Conservation (phyloP, 2,888 invertebrate genomes). For the Drosophila atroscutellata region DNA sequence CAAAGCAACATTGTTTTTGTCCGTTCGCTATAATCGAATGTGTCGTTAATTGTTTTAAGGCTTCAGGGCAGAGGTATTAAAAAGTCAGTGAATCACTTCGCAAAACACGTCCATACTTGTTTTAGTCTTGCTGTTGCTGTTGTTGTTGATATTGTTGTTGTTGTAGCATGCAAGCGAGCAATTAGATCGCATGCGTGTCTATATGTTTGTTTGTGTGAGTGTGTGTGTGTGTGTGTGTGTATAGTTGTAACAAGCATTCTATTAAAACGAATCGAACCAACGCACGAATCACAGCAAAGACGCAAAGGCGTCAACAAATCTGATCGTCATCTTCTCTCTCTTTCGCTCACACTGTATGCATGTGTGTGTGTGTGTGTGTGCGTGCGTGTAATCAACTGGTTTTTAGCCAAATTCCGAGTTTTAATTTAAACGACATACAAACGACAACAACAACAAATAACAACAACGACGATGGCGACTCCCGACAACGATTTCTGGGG, state of each 20-base stretch:
- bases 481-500: conserved; percentile 39
- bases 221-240: conserved; percentile 7
- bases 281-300: conserved; percentile 73
- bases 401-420: conserved; percentile 76
- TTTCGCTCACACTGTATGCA: not conserved
- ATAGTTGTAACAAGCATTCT: conserved; percentile 56
- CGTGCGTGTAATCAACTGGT: conserved; percentile 74
- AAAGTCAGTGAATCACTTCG: conserved; percentile 41
- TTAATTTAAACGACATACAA: conserved; percentile 70
- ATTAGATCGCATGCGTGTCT: conserved; percentile 57
- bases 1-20: conserved; percentile 6
- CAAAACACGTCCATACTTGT: conserved; percentile 29
- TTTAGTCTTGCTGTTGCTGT: conserved; percentile 8
- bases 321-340: conserved; percentile 7
- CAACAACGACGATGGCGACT: conserved; percentile 20
- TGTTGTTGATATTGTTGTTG: conserved; percentile 33
- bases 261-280: conserved; percentile 65
- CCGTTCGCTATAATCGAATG: conserved; percentile 37
- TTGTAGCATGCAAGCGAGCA: conserved; percentile 65
- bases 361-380: conserved; percentile 20
- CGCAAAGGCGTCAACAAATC: conserved; percentile 60
- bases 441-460: conserved; percentile 31
- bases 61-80: conserved; percentile 50
- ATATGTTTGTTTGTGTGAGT: conserved; percentile 10
- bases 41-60: conserved; percentile 47